Evolutionary conservation across 2,113 vertebrate species (phyloP).

Genomic region (Paradoxurus hermaphroditus): DNA sequence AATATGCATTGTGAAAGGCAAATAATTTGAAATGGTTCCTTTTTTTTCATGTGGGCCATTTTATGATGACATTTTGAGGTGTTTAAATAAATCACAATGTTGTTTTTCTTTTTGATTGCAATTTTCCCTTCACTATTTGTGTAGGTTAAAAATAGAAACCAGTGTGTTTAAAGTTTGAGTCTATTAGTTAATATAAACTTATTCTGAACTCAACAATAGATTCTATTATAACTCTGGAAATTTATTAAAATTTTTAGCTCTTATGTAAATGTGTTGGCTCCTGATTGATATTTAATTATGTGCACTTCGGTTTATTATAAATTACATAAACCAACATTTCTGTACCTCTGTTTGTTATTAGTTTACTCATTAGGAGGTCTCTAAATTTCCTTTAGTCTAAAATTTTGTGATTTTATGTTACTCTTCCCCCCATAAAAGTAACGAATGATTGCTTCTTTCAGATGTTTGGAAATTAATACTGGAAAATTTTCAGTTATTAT

Average conservation of each 20-base stretch:
- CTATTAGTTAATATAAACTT: constrained; percentile 56
- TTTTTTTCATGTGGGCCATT: constrained; percentile 44
- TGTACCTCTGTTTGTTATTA: neutral
- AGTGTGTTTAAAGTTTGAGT: constrained; percentile 29
- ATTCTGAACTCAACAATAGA: constrained; percentile 32
- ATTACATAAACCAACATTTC: neutral
- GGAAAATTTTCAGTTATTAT: neutral
- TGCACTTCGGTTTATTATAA: neutral
- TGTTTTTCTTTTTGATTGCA: constrained; percentile 75
- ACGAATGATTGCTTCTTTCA: neutral
- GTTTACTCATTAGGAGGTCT: neutral
- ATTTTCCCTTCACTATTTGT: constrained; percentile 30
- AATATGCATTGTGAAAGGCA: constrained; percentile 67
- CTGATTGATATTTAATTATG: constrained; percentile 28
- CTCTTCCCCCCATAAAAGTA: neutral
- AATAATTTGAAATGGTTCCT: constrained; percentile 57
- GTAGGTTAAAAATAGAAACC: constrained; percentile 61
- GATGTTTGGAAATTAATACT: neutral
- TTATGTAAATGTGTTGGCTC: constrained; percentile 6
- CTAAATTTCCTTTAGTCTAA: neutral
- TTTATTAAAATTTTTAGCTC: constrained; percentile 9
- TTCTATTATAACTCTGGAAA: constrained; percentile 7
- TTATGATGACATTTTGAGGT: constrained; percentile 68
- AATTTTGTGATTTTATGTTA: constrained; percentile 11
- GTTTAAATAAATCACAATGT: constrained; percentile 68